Percentiles rank a stretch among this genome's conserved stretches.
Conservation (phyloP, 2,113 vertebrate species). For the Corvus moneduloides region DNA sequence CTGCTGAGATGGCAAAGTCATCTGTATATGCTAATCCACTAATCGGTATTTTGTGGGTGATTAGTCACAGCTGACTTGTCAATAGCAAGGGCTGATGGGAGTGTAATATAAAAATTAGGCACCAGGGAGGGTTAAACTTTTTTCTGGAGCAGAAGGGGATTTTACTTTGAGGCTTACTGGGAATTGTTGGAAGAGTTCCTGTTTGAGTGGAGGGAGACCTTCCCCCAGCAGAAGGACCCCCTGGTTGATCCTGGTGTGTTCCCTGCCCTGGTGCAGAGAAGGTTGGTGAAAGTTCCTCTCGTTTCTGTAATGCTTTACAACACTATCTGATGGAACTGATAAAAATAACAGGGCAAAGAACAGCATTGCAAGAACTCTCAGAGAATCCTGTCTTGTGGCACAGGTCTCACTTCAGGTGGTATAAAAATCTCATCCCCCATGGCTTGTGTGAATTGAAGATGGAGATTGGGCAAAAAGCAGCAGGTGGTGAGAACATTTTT, state of each 20-base stretch:
- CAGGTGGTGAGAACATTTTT: accelerated
- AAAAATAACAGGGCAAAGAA: neutral
- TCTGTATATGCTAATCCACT: neutral
- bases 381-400: accelerated
- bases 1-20: neutral
- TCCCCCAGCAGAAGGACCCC: accelerated
- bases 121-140: neutral
- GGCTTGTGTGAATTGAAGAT: neutral
- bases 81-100: neutral
- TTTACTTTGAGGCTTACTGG: neutral
- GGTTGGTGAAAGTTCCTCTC: neutral
- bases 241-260: accelerated
- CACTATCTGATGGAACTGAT: neutral
- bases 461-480: neutral
- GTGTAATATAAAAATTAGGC: neutral
- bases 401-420: accelerated
- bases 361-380: neutral
- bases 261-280: neutral
- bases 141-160: neutral
- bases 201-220: neutral
- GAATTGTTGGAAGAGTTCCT: neutral
- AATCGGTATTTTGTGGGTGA: neutral
- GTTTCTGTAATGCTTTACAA: neutral
- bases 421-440: accelerated
- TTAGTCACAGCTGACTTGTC: neutral